Base-by-base conservation (phyloP, 2,888 invertebrate species). In the Pachycephus smyrnensis region DNA sequence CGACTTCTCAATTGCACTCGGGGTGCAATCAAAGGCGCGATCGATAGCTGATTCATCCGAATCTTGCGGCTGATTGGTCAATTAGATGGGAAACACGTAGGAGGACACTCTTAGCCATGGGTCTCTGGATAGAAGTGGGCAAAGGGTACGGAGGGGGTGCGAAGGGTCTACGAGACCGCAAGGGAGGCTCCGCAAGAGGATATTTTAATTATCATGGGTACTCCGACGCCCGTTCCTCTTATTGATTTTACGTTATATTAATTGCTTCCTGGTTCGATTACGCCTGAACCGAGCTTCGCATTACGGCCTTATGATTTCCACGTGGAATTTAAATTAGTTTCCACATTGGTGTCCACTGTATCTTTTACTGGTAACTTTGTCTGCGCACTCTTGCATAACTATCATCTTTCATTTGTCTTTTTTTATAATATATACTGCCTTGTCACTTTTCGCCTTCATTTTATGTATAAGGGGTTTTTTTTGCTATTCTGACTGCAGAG, bases 81-180 rank as follows among this genome's bases (percentile, higher is more conserved):
- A 91, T 91, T 91, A 90, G 87, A 88, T 86, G 84, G 85, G 86
- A 91, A 91, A 89, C 91, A 91, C 91, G 91, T 91, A 90, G 86
- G 84, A 86, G 73, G 76, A 78, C 71, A 78, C 78, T 78, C 78
- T 78, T 40, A 32, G 31, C 31, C 30, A 32, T 69, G 69, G 32
- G 69, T 32, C 31, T 30, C 69, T 30, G 30, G 30, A 69, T 32
- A 32, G 69, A 11, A 30, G 30, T 30, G 69, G 30, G 69, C 0
- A 0, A 15, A 32, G 69, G 32, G 30, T 32, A 30, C 69, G 69
- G 31, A 11, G 32, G 40, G 40, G 15, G 40, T 40, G 4, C 1
- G 15, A 2, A 6, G 40, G 40, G 40, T 40, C 40, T 40, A 40
- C 15, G 40, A 40, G 40, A 40, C 69, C 76, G 82, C 68, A 77